Base-by-base conservation (phyloP, 2,113 vertebrate genomes). In the Takifugu bimaculatus region DNA sequence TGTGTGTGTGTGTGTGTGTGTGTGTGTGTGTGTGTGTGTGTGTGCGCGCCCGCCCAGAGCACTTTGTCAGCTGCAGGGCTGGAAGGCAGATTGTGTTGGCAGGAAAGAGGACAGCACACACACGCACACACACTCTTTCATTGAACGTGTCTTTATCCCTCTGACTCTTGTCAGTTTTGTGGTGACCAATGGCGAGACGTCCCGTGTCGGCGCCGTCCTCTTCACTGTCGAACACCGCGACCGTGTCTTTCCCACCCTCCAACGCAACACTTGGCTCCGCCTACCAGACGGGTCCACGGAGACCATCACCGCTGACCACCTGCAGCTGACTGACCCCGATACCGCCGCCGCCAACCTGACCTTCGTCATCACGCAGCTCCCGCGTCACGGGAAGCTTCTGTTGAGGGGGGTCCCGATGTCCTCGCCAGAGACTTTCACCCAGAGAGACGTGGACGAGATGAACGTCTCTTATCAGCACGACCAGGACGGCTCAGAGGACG, bases 251-350 rank as follows among this genome's bases (percentile, higher is more conserved):
- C 81, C 88, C 0, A 78, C 82, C 0, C 66, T 94, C 13, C 55
- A 39, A 44, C 58, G 0, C 42, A 90, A 93, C 50, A 58, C 79
- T 20, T 90, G 82, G 54, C 70, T 89, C 44, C 83, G 59, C 42
- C 50, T 90, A 57, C 62, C 70, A 26, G 87, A 89, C 44, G 82
- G 82, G 0, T 3, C 80, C 47, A 70, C 35, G 0, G 60, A 58
- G 60, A 66, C 81, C 57, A 79, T 91, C 64, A 69, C 66, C 4
- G 1, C 54, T 4, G 72, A 86, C 11, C 26, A 72, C 32, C 87
- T 92, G 78, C 76, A 80, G 63, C 85, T 91, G 51, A 82, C 47
- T 1, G 88, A 91, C 77, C 86, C 88, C 2, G 86, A 88, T 69
- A 93, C 87, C 0, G 52, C 80, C 1, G 0, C 59, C 15, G 57